Percentiles rank a stretch among this genome's conserved stretches.
Evolutionary conservation across 1,140 invertebrate genomes (phyloP).

Genomic region (Steinernema khuongi): DNA sequence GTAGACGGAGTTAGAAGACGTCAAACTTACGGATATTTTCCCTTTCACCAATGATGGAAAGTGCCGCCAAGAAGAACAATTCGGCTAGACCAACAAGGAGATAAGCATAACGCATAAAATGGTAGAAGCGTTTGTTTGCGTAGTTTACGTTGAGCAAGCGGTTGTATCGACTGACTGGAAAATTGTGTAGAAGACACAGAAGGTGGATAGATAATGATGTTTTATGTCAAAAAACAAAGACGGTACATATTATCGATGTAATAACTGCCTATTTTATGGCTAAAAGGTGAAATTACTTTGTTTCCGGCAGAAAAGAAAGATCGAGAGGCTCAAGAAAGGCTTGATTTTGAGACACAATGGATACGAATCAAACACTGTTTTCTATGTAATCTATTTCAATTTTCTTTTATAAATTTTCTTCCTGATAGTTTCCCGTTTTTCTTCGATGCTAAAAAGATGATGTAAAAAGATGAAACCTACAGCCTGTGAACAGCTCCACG

Average conservation of each 20-base stretch:
- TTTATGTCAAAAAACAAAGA: neutral
- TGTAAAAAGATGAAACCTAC: constrained; percentile 29
- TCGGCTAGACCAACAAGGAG: constrained; percentile 30
- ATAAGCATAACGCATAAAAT: constrained; percentile 33
- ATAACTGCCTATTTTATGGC: neutral
- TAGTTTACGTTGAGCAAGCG: constrained; percentile 37
- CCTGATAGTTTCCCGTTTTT: neutral
- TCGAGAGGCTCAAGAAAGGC: no score
- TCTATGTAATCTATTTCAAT: no score
- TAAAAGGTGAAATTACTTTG: neutral
- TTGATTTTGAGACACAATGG: no score
- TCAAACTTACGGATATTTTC: constrained; percentile 35
- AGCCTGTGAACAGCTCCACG: constrained; percentile 38
- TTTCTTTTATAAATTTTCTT: no score
- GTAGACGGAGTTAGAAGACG: constrained; percentile 15
- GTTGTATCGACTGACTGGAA: constrained; percentile 38
- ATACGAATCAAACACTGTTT: no score
- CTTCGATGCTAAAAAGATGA: neutral
- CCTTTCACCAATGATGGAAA: constrained; percentile 38
- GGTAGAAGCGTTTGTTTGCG: constrained; percentile 29
- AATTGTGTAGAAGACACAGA: neutral
- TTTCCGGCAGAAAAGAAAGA: no score
- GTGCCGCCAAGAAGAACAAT: constrained; percentile 32
- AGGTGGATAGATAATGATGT: constrained; percentile 13
- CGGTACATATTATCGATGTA: neutral